Evolutionary conservation across 2,888 invertebrate species (phyloP).

Genomic region (Lasioglossum morio): DNA sequence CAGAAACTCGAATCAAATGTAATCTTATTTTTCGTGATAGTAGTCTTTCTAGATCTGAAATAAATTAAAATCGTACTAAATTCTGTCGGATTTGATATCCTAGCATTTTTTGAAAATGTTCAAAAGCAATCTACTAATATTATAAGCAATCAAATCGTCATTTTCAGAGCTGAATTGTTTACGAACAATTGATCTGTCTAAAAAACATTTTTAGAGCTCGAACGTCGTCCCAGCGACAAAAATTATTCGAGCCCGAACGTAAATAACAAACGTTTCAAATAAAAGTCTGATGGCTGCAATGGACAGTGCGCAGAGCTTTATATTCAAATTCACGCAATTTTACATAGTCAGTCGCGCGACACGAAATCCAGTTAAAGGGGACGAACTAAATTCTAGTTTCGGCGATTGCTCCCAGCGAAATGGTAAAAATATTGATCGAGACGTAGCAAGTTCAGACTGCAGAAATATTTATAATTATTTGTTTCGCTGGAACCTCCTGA

Average conservation of each 20-base stretch:
- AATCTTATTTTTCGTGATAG: too few relatives aligned
- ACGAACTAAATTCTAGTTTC: not conserved
- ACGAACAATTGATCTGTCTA: not conserved
- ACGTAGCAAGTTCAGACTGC: not conserved
- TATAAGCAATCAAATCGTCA: not conserved
- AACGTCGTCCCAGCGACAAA: not conserved
- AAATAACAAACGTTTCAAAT: not conserved
- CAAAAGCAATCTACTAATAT: not conserved
- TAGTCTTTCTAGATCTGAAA: too few relatives aligned
- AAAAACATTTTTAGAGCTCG: not conserved
- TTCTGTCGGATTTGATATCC: too few relatives aligned
- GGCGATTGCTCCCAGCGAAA: not conserved
- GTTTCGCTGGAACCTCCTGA: slow-evolving; percentile 5
- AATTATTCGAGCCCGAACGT: not conserved
- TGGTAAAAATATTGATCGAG: not conserved
- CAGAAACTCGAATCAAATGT: too few relatives aligned
- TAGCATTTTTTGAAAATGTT: too few relatives aligned
- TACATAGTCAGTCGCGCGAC: slow-evolving; percentile 12
- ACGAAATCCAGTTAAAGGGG: slow-evolving; percentile 9
- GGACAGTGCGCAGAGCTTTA: slow-evolving; percentile 5
- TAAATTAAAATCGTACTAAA: too few relatives aligned
- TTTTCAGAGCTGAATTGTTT: not conserved
- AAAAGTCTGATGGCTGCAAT: slow-evolving; percentile 3
- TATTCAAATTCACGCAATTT: slow-evolving; percentile 7
- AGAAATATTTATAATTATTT: not conserved